phyloP scores from a whole-genome alignment of 2,797 vertebrate species.

The Gallinago stenura region DNA sequence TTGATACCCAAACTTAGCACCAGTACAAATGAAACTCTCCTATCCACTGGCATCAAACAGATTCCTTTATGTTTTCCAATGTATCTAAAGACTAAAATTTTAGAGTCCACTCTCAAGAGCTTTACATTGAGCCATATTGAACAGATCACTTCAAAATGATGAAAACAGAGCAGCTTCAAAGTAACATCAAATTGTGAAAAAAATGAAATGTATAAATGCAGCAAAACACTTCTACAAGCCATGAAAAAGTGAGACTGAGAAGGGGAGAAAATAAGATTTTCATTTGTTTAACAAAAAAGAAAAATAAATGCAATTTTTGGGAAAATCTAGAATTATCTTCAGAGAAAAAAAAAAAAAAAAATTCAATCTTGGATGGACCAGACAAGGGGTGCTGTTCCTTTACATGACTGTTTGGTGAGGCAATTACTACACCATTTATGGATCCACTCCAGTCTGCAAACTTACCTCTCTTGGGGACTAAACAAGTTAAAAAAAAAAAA shows the following conservation, averaged over 20 bases:
- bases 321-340: neutral
- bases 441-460: neutral
- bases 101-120: neutral
- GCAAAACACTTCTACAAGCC: neutral
- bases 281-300: neutral
- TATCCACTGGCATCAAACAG: neutral
- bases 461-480: neutral
- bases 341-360: neutral
- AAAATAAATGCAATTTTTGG: neutral
- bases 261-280: neutral
- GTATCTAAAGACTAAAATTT: neutral
- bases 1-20: neutral
- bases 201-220: neutral
- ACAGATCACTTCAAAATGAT: neutral
- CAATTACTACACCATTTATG: neutral
- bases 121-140: neutral
- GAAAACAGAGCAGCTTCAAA: neutral
- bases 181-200: neutral
- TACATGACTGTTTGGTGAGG: neutral
- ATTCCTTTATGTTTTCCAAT: neutral
- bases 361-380: neutral
- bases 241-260: neutral
- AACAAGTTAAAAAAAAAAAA: neutral
- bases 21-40: neutral
- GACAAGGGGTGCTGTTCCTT: neutral